These are phyloP conservation scores for Dufourea novaeangliae DNA, from an alignment of 1,140 invertebrate genomes.

Conservation along the genomic window DNA sequence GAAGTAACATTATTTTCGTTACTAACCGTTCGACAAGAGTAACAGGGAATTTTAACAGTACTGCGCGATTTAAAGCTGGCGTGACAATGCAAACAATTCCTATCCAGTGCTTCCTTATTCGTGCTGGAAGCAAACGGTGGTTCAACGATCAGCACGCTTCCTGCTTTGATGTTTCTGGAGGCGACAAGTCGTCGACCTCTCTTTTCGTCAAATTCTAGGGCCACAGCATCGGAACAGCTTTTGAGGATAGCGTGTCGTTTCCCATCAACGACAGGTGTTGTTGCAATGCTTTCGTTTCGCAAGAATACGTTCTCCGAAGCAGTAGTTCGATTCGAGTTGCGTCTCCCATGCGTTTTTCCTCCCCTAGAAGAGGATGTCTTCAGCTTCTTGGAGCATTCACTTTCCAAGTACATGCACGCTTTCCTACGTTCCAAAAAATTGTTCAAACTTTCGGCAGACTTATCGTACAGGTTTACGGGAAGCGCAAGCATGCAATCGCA, in stretches of 20 bases:
- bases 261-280: constrained; percentile 68
- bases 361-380: constrained; percentile 11
- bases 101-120: constrained; percentile 73
- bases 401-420: constrained; percentile 65
- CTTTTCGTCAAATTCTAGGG: constrained; percentile 59
- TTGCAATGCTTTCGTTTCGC: neutral
- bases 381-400: constrained; percentile 65
- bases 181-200: constrained; percentile 76
- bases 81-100: constrained; percentile 83
- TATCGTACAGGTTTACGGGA: constrained; percentile 44
- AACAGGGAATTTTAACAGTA: constrained; percentile 79
- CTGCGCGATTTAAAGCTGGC: constrained; percentile 70
- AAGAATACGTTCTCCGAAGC: neutral
- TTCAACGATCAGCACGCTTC: constrained; percentile 80
- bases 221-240: constrained; percentile 72
- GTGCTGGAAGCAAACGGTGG: constrained; percentile 79
- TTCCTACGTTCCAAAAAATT: constrained; percentile 63
- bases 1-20: constrained; percentile 14
- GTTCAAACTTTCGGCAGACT: constrained; percentile 45
- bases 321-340: neutral
- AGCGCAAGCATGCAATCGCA: constrained; percentile 66
- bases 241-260: constrained; percentile 66
- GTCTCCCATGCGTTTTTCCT: constrained; percentile 10
- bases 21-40: constrained; percentile 81
- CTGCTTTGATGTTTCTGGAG: constrained; percentile 74